Conservation (phyloP, 2,888 invertebrate species). For the Fragum sueziense region DNA sequence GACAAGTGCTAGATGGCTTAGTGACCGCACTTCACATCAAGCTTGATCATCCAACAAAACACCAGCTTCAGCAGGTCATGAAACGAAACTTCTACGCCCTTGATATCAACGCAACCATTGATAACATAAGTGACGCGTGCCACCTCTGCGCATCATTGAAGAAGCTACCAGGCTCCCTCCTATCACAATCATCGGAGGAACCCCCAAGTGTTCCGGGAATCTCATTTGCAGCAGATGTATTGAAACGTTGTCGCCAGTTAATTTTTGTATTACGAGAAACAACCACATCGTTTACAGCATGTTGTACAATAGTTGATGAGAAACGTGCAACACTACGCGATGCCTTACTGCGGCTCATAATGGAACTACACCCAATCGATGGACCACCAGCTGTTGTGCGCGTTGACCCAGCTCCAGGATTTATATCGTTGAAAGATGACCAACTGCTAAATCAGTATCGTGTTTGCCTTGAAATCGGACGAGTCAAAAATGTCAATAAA, state of each 20-base stretch:
- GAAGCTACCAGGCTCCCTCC: slow-evolving; percentile 38
- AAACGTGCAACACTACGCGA: slow-evolving; percentile 44
- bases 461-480: slow-evolving; percentile 57
- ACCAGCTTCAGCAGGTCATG: slow-evolving; percentile 57
- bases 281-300: slow-evolving; percentile 39
- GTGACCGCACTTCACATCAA: slow-evolving; percentile 59
- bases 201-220: slow-evolving; percentile 55
- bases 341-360: slow-evolving; percentile 24
- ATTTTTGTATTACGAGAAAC: slow-evolving; percentile 54
- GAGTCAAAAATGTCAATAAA: slow-evolving; percentile 59
- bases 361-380: slow-evolving; percentile 51
- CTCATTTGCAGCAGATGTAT: slow-evolving; percentile 65
- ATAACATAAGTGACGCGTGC: slow-evolving; percentile 42
- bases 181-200: slow-evolving; percentile 53
- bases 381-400: slow-evolving; percentile 58
- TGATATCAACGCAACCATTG: slow-evolving; percentile 48
- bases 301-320: slow-evolving; percentile 44
- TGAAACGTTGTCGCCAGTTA: slow-evolving; percentile 56
- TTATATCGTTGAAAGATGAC: slow-evolving; percentile 41
- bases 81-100: slow-evolving; percentile 60
- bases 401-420: slow-evolving; percentile 57
- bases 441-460: slow-evolving; percentile 31
- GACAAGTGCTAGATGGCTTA: slow-evolving; percentile 52
- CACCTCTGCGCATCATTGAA: slow-evolving; percentile 60
- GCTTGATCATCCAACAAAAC: slow-evolving; percentile 37